These are phyloP conservation scores for Bujurquina vittata DNA, from an alignment of 2,113 vertebrate genomes.

Conservation along the genomic window DNA sequence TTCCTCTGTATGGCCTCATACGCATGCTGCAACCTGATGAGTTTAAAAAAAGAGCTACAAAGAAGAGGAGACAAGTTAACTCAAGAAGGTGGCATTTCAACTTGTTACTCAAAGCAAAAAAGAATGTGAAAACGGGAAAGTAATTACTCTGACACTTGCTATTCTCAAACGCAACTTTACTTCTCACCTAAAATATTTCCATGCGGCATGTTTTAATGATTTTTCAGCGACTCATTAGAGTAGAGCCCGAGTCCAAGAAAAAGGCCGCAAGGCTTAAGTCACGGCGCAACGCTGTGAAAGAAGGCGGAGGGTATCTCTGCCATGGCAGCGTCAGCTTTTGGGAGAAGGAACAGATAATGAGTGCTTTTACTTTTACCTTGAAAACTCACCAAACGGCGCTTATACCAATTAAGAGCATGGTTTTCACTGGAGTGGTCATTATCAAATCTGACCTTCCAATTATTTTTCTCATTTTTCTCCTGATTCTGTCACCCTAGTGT, in stretches of 20 bases:
- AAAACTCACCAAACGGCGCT: constrained; percentile 77
- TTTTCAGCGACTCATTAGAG: constrained; percentile 77
- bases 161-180: constrained; percentile 35
- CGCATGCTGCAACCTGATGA: constrained; percentile 59
- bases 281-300: constrained; percentile 30
- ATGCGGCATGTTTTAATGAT: constrained; percentile 51
- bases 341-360: constrained; percentile 77
- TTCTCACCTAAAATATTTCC: constrained; percentile 45
- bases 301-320: constrained; percentile 49
- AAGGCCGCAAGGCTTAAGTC: constrained; percentile 38
- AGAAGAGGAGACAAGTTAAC: constrained; percentile 47
- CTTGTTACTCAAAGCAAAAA: constrained; percentile 26
- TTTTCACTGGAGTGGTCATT: constrained; percentile 77
- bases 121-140: neutral
- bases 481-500: constrained; percentile 71
- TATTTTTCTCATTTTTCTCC: constrained; percentile 79
- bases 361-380: constrained; percentile 83
- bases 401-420: constrained; percentile 81
- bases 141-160: constrained; percentile 50
- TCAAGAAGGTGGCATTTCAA: constrained; percentile 40
- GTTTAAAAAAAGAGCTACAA: constrained; percentile 17
- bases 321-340: constrained; percentile 35
- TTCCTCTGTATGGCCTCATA: constrained; percentile 10
- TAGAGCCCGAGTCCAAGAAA: constrained; percentile 40
- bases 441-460: constrained; percentile 84